These are phyloP conservation scores for Steinernema feltiae DNA, from an alignment of 1,140 invertebrate genomes.

Conservation along the genomic window DNA sequence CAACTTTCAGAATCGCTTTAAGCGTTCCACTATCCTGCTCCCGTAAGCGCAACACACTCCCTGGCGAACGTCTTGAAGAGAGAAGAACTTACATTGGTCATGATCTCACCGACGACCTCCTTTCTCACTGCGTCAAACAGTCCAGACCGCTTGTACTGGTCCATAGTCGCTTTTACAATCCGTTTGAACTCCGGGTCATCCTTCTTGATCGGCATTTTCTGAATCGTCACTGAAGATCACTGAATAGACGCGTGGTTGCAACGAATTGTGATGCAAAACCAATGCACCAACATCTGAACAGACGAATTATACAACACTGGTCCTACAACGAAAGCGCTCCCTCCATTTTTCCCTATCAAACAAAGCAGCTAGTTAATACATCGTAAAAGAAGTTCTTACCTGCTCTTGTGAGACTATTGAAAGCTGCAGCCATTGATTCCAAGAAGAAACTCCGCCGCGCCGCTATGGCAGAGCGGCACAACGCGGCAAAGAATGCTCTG, in stretches of 20 bases:
- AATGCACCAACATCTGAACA: not conserved
- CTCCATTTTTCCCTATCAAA: not conserved
- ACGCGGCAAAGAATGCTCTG: not conserved
- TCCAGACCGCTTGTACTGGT: not conserved
- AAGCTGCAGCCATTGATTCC: not conserved
- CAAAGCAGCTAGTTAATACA: too few relatives aligned
- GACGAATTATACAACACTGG: not conserved
- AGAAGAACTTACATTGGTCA: not conserved
- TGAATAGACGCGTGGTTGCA: not conserved
- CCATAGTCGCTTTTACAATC: not conserved
- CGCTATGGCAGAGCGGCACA: not conserved
- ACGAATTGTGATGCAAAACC: not conserved
- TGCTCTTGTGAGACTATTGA: not conserved
- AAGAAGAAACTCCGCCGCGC: not conserved
- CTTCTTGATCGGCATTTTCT: not conserved
- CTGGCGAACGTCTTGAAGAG: not conserved
- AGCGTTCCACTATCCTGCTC: too few relatives aligned
- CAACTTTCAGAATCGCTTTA: too few relatives aligned
- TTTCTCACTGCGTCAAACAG: not conserved
- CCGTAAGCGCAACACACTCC: too few relatives aligned
- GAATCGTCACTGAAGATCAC: not conserved
- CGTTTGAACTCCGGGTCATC: not conserved
- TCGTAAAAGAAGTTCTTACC: not conserved
- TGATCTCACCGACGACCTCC: not conserved
- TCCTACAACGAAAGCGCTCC: not conserved